Conservation (phyloP, 2,888 invertebrate genomes). For the Stenchaetothrips biformis region DNA sequence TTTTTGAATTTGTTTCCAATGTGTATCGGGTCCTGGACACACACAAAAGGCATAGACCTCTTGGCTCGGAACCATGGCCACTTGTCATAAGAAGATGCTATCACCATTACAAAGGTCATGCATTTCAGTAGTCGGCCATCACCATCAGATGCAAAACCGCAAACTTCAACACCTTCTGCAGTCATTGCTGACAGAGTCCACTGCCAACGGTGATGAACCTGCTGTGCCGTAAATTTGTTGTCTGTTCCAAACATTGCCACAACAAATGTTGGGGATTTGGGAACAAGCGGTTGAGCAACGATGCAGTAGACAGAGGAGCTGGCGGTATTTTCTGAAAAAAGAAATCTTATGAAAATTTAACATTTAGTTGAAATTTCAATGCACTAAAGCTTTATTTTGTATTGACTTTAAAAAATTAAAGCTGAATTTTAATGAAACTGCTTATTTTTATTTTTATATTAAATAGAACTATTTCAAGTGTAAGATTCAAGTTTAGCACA, state of each 20-base stretch:
- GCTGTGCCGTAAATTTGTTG: slow-evolving; percentile 34
- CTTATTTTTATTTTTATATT: too few relatives aligned
- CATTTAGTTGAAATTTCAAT: too few relatives aligned
- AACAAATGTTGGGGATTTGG: slow-evolving; percentile 34
- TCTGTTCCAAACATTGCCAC: slow-evolving; percentile 34
- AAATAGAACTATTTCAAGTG: too few relatives aligned
- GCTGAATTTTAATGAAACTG: too few relatives aligned
- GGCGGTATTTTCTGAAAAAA: slow-evolving; percentile 29
- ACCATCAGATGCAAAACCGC: slow-evolving; percentile 36
- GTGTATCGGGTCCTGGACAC: slow-evolving; percentile 34
- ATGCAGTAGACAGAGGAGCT: slow-evolving; percentile 33
- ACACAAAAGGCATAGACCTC: not conserved
- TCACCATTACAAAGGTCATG: slow-evolving; percentile 32
- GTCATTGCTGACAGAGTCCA: slow-evolving; percentile 30
- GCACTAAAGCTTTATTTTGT: too few relatives aligned
- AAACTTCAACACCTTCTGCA: slow-evolving; percentile 33
- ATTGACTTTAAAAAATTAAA: too few relatives aligned
- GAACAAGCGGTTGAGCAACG: slow-evolving; percentile 35
- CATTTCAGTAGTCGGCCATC: slow-evolving; percentile 36
- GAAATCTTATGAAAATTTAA: slow-evolving; percentile 27
- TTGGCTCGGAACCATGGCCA: not conserved
- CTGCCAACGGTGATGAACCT: slow-evolving; percentile 35
- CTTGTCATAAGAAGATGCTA: not conserved
- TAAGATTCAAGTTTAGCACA: too few relatives aligned
- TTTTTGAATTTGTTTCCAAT: slow-evolving; percentile 36